Conservation (phyloP, 2,888 invertebrate genomes). For the Nephrocerus scutellatus region DNA sequence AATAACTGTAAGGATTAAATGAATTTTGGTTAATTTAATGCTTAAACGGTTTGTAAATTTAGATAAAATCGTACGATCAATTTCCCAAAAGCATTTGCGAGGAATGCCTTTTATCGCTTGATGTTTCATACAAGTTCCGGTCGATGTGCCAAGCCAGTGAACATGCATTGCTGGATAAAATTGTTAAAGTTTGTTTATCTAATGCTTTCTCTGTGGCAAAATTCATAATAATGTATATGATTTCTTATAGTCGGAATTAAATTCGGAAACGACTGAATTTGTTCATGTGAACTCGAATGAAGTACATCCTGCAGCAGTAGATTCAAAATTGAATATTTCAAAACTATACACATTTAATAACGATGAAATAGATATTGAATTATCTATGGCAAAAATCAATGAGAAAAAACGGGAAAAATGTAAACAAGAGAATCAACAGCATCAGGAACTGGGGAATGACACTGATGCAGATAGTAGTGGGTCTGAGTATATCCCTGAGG, state of each 20-base stretch:
- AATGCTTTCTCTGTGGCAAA: background rate
- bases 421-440: too few species aligned
- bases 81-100: slow-evolving; percentile 41
- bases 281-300: slow-evolving; percentile 6
- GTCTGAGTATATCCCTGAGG: too few species aligned
- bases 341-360: slow-evolving; percentile 19
- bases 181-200: slow-evolving; percentile 32
- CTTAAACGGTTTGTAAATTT: too few species aligned
- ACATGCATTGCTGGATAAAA: slow-evolving; percentile 32
- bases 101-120: slow-evolving; percentile 33
- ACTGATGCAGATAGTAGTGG: too few species aligned
- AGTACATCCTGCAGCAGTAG: too few species aligned
- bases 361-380: slow-evolving; percentile 17
- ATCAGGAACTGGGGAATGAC: too few species aligned
- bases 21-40: too few species aligned
- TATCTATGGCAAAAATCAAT: background rate
- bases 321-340: too few species aligned
- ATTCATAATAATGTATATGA: background rate
- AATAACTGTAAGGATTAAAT: slow-evolving; percentile 32
- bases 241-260: slow-evolving; percentile 32
- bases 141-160: slow-evolving; percentile 40
- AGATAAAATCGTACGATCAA: slow-evolving; percentile 37
- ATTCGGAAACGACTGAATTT: slow-evolving; percentile 31
- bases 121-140: slow-evolving; percentile 36
- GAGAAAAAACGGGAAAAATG: too few species aligned